Base-by-base conservation (phyloP, 1,140 invertebrate species). In the Caenorhabditis remanei region DNA sequence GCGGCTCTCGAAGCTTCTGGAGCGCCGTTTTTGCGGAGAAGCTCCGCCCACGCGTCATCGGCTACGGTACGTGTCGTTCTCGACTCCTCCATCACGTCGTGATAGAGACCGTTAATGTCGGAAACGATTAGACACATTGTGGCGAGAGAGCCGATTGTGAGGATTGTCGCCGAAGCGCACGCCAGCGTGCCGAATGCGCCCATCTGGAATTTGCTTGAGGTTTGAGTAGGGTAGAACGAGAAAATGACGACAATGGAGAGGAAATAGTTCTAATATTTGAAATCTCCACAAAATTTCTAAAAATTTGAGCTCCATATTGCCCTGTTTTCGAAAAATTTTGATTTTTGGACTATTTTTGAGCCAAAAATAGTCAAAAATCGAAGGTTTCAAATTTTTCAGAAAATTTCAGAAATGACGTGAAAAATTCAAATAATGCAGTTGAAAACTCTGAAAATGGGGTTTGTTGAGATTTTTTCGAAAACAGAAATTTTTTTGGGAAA, bases 81-180 rank as follows among this genome's bases (percentile, higher is more conserved):
- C 50, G 67, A 85, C 32, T 71, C 46, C 11, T 85, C 85, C 85
- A 85, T 85, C 21, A 85, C 67, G 85, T 85, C 85, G 32, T 55
- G 32, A 32, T 63, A 53, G 13, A 85, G 85, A 41, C 85, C 85
- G 16, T 85, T 85, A 67, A 85, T 85, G 67, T 85, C 85, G 43
- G 46, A 24, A 16, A 85, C 67, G 65, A 85, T 85, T 8, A 79
- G 16, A 24, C 63, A 65, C 46, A 85, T 67, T 4, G 85, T 75
- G 4, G 67, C 63, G 19, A 85, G 58, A 4, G 85, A 85, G 8
- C 63, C 85, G 14, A 85, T 46, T 4, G 63, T 67, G 4, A 85
- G 63, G 50, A 85, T 40, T 24, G 85, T 67, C 24, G 85, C 85
- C 46, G 71, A 79, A 79, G 71, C 71, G 46, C 71, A 79, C 40